A percentile compares a stretch with the other conserved stretches of the same genome.
phyloP scores from a whole-genome alignment of 2,113 vertebrate species.

The Scopus umbretta region DNA sequence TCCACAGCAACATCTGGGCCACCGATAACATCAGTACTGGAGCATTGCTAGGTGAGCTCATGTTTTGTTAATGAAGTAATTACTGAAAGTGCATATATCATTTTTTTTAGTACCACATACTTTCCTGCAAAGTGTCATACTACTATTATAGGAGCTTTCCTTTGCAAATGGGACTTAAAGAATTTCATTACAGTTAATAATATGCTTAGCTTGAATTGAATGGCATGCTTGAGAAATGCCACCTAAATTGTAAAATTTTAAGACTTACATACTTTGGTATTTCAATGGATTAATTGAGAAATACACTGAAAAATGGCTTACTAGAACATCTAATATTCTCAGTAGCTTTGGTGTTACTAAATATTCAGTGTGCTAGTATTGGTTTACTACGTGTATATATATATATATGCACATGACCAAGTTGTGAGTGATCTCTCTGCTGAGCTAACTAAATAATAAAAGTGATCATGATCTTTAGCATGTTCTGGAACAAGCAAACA shows the following conservation, averaged over 20 bases:
- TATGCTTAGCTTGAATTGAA: not conserved
- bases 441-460: not conserved
- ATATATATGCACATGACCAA: not conserved
- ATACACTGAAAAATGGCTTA: not conserved
- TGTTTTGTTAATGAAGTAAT: conserved; percentile 65
- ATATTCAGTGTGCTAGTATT: not conserved
- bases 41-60: conserved; percentile 62
- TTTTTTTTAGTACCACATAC: conserved; percentile 34
- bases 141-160: not conserved
- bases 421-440: not conserved
- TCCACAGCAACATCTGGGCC: conserved; percentile 56
- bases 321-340: not conserved
- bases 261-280: not conserved
- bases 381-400: not conserved
- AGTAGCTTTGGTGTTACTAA: not conserved
- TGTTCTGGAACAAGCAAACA: not conserved
- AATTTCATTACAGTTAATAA: not conserved
- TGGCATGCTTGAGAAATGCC: not conserved
- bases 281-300: not conserved
- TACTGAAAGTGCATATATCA: conserved; percentile 23
- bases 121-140: not conserved
- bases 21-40: conserved; percentile 59
- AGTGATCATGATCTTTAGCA: not conserved
- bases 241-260: not conserved
- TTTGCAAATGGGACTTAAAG: not conserved